phyloP scores from a whole-genome alignment of 1,140 invertebrate species.

The Stegodyphus dumicola region DNA sequence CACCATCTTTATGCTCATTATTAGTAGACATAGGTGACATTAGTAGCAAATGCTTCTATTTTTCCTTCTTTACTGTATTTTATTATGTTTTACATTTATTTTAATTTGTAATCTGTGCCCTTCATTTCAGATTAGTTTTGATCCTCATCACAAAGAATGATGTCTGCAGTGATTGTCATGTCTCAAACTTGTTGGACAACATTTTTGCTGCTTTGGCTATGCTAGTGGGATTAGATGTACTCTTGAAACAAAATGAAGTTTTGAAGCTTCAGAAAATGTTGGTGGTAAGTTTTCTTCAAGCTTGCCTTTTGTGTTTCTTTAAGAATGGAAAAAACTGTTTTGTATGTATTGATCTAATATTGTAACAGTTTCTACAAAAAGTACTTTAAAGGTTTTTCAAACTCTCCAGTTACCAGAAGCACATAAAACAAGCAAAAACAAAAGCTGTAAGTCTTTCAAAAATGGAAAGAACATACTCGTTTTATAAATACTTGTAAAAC shows the following conservation, averaged over 20 bases:
- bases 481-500: too few relatives aligned
- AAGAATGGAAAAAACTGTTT: too few relatives aligned
- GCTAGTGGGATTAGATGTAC: conserved; percentile 80
- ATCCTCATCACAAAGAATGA: conserved; percentile 69
- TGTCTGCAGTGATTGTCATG: conserved; percentile 66
- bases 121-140: conserved; percentile 65
- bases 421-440: too few relatives aligned
- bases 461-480: too few relatives aligned
- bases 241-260: conserved; percentile 79
- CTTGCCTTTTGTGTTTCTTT: too few relatives aligned
- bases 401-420: too few relatives aligned
- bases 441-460: too few relatives aligned
- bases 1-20: neutral
- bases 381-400: too few relatives aligned
- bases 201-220: conserved; percentile 82
- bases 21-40: neutral
- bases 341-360: too few relatives aligned
- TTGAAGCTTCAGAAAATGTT: conserved; percentile 36
- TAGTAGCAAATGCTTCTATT: neutral
- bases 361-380: too few relatives aligned
- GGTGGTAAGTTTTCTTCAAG: neutral
- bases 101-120: neutral
- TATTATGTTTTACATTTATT: neutral
- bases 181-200: conserved; percentile 74
- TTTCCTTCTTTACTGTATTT: neutral